Percentiles rank a stretch among this genome's conserved stretches.
phyloP scores from a whole-genome alignment of 2,888 invertebrate species.

The Schizotus pectinicornis region DNA sequence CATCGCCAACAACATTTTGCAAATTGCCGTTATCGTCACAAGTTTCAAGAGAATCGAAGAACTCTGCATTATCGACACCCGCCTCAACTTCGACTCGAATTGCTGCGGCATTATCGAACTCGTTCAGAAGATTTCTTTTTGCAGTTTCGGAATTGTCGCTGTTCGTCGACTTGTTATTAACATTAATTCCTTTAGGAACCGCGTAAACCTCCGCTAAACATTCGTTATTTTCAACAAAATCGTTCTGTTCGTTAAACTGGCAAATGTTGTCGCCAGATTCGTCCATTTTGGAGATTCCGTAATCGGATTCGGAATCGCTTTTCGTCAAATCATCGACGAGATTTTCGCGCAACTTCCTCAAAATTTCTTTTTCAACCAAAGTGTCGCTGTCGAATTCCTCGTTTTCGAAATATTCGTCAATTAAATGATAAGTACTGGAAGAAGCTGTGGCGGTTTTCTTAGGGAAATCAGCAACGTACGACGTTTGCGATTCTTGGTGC shows the following conservation, averaged over 20 bases:
- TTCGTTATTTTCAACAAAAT: conserved; percentile 34
- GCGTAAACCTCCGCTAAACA: conserved; percentile 29
- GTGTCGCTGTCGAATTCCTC: background rate
- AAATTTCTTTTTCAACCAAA: conserved; percentile 36
- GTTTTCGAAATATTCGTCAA: background rate
- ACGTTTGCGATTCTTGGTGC: conserved; percentile 47
- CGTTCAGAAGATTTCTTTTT: background rate
- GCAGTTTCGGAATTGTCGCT: too few species aligned
- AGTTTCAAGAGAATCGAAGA: conserved; percentile 20
- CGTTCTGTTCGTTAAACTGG: conserved; percentile 31
- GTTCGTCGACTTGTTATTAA: background rate
- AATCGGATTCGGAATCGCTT: conserved; percentile 8
- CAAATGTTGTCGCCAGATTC: conserved; percentile 1
- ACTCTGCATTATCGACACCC: conserved; percentile 4
- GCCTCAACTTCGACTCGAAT: background rate
- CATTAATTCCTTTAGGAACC: background rate
- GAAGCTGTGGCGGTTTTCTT: background rate
- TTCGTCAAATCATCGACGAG: conserved; percentile 32
- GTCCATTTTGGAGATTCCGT: background rate
- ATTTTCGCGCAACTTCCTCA: conserved; percentile 38
- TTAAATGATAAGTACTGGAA: background rate
- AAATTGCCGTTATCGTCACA: background rate
- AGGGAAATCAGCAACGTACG: conserved; percentile 34
- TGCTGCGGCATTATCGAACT: background rate
- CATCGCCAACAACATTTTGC: background rate